Base-by-base conservation (phyloP, 2,888 invertebrate species). In the Archaeoteleia sp. region DNA sequence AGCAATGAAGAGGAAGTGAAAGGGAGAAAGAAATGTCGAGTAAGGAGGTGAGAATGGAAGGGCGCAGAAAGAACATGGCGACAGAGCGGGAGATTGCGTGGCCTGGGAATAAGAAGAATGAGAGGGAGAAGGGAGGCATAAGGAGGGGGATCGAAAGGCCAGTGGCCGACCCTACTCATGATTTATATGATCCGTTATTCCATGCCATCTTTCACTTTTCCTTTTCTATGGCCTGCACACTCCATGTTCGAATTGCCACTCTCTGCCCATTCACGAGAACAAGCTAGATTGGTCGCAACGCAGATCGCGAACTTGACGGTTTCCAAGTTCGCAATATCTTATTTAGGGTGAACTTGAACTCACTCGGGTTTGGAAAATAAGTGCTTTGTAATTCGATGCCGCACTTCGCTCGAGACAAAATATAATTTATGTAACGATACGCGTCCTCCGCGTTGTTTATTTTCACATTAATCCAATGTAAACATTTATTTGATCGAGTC, bases 151-250 rank as follows among this genome's bases (percentile, higher is more conserved):
- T 51, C 37, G 73, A 78, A 78, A 81, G 78, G 80, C 80, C 79
- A 81, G 72, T 81, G 81, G 72, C 77, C 79, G 80, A 77, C 75
- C 73, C 63, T 72, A 67, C 74, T 69, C 71, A 78, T 81, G 79
- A 81, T 82, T 81, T 81, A 80, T 80, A 75, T 76, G 76, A 75
- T 73, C 81, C 80, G 79, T 81, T 81, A 80, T 78, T 74, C 74
- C 77, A 74, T 73, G 58, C 70, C 54, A 68, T 73, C 54, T 53
- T 45, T 65, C 75, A 77, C 76, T 78, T 76, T 78, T 77, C 77
- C 77, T 75, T 74, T 73, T 76, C 74, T 58, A 39, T 45, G 34
- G 35, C 42, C 54, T 29, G 65, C 37, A 32, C 61, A 17, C 40
- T 32, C 29, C 32, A 25, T 51, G 25, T 37, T 48, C 40, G 37